Base-by-base conservation (phyloP, 2,888 invertebrate species). In the Andrena trimmerana region DNA sequence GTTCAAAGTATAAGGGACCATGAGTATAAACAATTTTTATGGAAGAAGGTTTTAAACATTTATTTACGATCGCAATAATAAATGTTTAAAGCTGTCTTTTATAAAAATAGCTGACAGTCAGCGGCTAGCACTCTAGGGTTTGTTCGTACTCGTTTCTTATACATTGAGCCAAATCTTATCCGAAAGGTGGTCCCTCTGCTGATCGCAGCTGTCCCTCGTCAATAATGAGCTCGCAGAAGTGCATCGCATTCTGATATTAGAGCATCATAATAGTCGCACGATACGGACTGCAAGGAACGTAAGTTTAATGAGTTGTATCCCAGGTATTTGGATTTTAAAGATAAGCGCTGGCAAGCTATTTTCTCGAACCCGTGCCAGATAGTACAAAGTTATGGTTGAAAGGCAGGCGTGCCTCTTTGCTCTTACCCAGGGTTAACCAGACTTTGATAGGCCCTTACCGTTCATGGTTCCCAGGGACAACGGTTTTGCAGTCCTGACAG, bases 401-500 rank as follows among this genome's bases (percentile, higher is more conserved):
- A 65, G 54, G n/a, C 65, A 72, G n/a, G 57, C 66, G 66, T 72
- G 60, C 52, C 13, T 52, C 59, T 60, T 31, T 57, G 54, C 7
- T 72, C 81, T 79, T 81, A 81, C 81, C 80, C 62, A 80, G 20
- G 4, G 57, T 67, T 63, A 78, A 73, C 13, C 50, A 70, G 36
- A 62, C 10, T 67, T 48, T 33, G 7, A 27, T 70, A 33, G 54
- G 50, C 69, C n/a, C 88, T 90, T 86, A 92, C 93, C 92, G 89
- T 68, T 93, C 92, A 62, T 90, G 89, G 2, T 85, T 92, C 52
- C 87, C 90, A n/a, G 90, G 69, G 42, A 88, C 87, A 76, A 92
- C 91, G 68, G 84, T 89, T 80, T 91, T 92, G 87, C 93, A 94
- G 66, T 93, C 93, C 68, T 90, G 91, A 84, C 93, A 94, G 77